phyloP scores from a whole-genome alignment of 2,888 invertebrate species.

The Gibbula magus region DNA sequence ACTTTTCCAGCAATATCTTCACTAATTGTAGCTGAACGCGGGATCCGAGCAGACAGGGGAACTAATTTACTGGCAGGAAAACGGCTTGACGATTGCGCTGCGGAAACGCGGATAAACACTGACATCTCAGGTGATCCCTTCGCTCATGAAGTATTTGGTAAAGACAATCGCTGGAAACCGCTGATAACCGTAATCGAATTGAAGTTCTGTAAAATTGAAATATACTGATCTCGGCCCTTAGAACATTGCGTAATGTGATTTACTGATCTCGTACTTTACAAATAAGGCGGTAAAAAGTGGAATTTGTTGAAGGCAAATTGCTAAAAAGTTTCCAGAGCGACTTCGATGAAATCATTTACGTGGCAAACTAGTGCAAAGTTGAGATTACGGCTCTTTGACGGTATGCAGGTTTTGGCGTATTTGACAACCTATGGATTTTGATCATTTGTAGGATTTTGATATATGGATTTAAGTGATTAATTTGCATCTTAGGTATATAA shows the following conservation, averaged over 20 bases:
- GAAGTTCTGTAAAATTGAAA: constrained; percentile 12
- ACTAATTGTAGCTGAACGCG: constrained; percentile 20
- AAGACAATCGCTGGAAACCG: not conserved
- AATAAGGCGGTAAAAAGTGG: not conserved
- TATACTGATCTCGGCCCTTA: not conserved
- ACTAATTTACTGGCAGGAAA: constrained; percentile 23
- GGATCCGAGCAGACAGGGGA: constrained; percentile 7
- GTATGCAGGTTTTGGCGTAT: too few relatives aligned
- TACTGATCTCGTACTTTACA: not conserved
- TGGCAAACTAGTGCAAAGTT: too few relatives aligned
- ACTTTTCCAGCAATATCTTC: constrained; percentile 19
- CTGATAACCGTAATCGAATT: constrained; percentile 11
- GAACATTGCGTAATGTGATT: constrained; percentile 7
- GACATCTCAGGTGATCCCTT: constrained; percentile 16
- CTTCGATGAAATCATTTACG: too few relatives aligned
- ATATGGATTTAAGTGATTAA: too few relatives aligned
- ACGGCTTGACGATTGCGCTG: constrained; percentile 21
- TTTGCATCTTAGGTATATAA: too few relatives aligned
- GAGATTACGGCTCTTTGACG: too few relatives aligned
- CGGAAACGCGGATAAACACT: constrained; percentile 19
- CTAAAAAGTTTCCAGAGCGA: too few relatives aligned
- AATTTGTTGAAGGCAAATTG: not conserved
- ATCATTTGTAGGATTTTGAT: too few relatives aligned
- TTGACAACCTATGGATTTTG: too few relatives aligned
- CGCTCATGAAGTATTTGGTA: constrained; percentile 11